Conservation (phyloP, 2,113 vertebrate genomes). For the Sylvietta virens region DNA sequence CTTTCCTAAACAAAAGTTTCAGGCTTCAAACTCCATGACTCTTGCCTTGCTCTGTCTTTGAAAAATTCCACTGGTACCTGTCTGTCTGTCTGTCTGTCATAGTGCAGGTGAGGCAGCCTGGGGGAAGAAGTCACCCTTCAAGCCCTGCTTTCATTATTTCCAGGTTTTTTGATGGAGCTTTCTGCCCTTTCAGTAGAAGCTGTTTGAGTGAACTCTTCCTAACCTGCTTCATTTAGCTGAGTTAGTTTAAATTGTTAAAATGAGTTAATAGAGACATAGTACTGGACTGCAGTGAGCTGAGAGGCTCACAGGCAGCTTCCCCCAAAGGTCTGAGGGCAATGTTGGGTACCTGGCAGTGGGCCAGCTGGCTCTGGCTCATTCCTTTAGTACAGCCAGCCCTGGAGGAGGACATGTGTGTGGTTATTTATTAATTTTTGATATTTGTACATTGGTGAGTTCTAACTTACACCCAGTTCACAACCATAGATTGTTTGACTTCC, state of each 20-base stretch:
- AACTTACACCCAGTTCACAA: not conserved
- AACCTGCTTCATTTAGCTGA: constrained; percentile 4
- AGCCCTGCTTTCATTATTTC: not conserved
- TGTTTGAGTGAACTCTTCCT: constrained; percentile 3
- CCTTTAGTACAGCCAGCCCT: not conserved
- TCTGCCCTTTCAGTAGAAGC: not conserved
- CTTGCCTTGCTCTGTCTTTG: not conserved
- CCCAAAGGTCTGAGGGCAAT: not conserved
- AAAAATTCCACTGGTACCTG: not conserved
- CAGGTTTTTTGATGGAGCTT: not conserved
- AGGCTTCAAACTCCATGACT: not conserved
- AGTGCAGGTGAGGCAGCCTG: not conserved
- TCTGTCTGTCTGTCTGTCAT: not conserved
- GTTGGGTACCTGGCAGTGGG: not conserved
- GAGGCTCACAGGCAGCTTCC: not conserved
- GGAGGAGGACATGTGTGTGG: not conserved
- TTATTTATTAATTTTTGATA: not conserved
- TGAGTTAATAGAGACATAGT: not conserved
- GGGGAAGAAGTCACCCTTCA: not conserved
- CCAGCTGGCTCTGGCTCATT: not conserved
- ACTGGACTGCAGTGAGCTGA: not conserved
- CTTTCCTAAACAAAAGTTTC: not conserved
- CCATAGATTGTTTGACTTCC: not conserved
- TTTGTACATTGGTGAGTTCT: not conserved
- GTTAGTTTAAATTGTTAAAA: not conserved